phyloP scores from a whole-genome alignment of 2,888 invertebrate species.

The Parelbella ahira region DNA sequence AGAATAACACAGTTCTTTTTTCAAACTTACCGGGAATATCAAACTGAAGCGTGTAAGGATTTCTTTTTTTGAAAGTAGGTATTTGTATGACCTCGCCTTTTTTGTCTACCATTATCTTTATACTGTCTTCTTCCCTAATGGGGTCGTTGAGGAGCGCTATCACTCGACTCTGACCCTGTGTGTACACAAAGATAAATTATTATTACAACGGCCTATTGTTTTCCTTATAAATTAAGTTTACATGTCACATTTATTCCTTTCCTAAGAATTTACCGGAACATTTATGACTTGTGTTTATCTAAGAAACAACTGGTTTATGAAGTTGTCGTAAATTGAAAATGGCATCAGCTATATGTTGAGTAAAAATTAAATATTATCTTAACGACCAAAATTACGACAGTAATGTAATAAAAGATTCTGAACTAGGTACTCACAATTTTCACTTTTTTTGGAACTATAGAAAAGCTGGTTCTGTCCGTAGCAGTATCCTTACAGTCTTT shows the following conservation, averaged over 20 bases:
- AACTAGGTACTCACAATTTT: constrained; percentile 85
- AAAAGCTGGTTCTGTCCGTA: constrained; percentile 84
- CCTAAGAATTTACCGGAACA: too few relatives aligned
- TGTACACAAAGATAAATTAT: constrained; percentile 32
- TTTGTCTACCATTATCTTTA: constrained; percentile 89
- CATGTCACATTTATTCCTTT: not conserved
- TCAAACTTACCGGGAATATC: constrained; percentile 85
- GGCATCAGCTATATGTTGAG: too few relatives aligned
- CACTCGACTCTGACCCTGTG: constrained; percentile 90
- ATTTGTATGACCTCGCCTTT: constrained; percentile 89
- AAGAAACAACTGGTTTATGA: too few relatives aligned
- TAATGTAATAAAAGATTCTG: too few relatives aligned
- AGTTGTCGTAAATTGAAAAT: too few relatives aligned
- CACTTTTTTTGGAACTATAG: constrained; percentile 87
- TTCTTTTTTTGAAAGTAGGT: constrained; percentile 87
- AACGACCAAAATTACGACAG: too few relatives aligned
- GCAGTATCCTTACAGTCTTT: constrained; percentile 79
- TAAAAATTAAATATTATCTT: too few relatives aligned
- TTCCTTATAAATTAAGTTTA: constrained; percentile 14
- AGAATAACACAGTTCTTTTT: too few relatives aligned
- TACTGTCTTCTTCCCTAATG: constrained; percentile 86
- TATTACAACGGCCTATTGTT: constrained; percentile 16
- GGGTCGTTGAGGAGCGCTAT: constrained; percentile 90
- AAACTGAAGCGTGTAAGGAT: constrained; percentile 92
- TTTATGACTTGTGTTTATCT: too few relatives aligned